These are phyloP conservation scores for Meloidogyne floridensis DNA, from an alignment of 1,140 invertebrate species.

Conservation along the genomic window DNA sequence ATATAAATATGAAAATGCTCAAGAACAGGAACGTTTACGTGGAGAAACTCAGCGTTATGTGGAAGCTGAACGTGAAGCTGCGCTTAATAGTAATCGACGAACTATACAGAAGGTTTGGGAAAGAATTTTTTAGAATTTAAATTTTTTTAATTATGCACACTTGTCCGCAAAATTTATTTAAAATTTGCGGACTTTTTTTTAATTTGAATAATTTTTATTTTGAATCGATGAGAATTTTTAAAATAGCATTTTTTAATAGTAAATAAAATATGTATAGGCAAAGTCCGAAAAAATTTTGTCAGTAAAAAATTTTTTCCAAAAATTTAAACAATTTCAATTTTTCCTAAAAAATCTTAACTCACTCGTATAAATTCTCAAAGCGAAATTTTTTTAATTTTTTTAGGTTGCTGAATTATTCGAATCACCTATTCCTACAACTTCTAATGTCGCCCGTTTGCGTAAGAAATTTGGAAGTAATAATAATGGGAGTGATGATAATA, in stretches of 20 bases:
- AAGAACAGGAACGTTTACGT: background rate
- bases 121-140: too few relatives aligned
- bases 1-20: slow-evolving; percentile 6
- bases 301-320: too few relatives aligned
- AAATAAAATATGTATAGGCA: too few relatives aligned
- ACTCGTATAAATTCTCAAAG: background rate
- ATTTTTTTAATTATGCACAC: too few relatives aligned
- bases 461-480: slow-evolving; percentile 5
- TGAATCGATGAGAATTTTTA: too few relatives aligned
- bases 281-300: too few relatives aligned
- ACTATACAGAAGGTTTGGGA: background rate
- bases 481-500: background rate
- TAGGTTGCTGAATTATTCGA: slow-evolving; percentile 25
- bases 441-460: slow-evolving; percentile 18
- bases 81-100: background rate
- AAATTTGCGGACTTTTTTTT: too few relatives aligned
- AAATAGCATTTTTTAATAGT: too few relatives aligned
- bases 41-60: background rate
- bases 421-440: slow-evolving; percentile 21
- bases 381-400: background rate
- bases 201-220: too few relatives aligned
- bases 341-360: too few relatives aligned
- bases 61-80: background rate
- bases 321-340: too few relatives aligned
- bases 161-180: too few relatives aligned